Percentiles rank a stretch among this genome's conserved stretches.
Evolutionary conservation across 2,888 invertebrate genomes (phyloP).

Genomic region (Chrysopilus asiliformis): DNA sequence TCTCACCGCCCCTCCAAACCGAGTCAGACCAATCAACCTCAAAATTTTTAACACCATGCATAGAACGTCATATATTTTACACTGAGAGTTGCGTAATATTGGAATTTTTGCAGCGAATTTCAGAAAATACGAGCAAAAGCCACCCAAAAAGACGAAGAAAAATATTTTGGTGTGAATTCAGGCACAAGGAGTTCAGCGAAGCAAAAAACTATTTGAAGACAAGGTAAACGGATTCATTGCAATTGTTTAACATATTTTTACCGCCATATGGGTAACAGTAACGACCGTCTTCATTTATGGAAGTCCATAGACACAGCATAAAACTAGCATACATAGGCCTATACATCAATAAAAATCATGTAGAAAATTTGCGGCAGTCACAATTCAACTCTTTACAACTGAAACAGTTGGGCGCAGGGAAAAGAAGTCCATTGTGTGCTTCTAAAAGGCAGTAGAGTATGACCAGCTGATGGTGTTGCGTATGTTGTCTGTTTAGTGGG

Average conservation of each 20-base stretch:
- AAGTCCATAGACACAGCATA: not conserved
- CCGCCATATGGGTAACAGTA: not conserved
- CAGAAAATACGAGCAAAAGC: too few relatives aligned
- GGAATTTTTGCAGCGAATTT: too few relatives aligned
- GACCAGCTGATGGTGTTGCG: not conserved
- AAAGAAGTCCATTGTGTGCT: not conserved
- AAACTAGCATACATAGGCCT: not conserved
- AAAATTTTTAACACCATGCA: too few relatives aligned
- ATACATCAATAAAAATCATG: too few relatives aligned
- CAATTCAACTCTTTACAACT: not conserved
- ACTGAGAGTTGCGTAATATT: too few relatives aligned
- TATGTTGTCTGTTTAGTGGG: not conserved
- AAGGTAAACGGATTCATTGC: conserved; percentile 1
- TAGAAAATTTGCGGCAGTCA: not conserved
- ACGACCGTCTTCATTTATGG: not conserved
- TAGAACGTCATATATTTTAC: too few relatives aligned
- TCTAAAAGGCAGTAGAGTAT: not conserved
- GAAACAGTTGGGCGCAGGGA: not conserved
- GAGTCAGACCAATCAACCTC: too few relatives aligned
- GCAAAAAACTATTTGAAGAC: conserved; percentile 1
- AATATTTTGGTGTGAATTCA: not conserved
- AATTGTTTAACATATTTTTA: not conserved
- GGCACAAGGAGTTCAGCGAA: not conserved
- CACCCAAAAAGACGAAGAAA: too few relatives aligned
- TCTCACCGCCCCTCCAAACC: too few relatives aligned